Conservation (phyloP, 2,888 invertebrate genomes). For the Sesamia inferens region DNA sequence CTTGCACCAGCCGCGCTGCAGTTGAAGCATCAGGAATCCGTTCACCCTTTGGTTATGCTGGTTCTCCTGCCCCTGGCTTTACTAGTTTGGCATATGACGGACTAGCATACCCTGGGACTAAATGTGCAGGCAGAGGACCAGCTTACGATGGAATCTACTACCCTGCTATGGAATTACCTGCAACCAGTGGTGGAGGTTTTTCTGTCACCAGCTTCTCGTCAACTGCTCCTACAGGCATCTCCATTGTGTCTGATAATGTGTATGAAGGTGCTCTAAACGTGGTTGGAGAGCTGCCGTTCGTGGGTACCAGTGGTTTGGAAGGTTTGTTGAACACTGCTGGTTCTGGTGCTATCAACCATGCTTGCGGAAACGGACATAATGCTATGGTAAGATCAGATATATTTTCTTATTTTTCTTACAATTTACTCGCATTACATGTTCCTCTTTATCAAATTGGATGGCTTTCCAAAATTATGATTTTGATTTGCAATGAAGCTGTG, state of each 20-base stretch:
- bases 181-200: constrained; percentile 47
- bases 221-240: constrained; percentile 64
- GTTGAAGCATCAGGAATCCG: constrained; percentile 20
- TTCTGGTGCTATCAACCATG: constrained; percentile 44
- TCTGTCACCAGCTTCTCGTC: constrained; percentile 63
- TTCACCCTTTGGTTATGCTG: constrained; percentile 16
- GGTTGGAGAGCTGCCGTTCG: constrained; percentile 44
- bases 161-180: constrained; percentile 41
- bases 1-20: constrained; percentile 21
- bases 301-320: constrained; percentile 36
- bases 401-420: not conserved
- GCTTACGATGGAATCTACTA: constrained; percentile 22
- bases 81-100: constrained; percentile 22
- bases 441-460: not conserved
- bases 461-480: not conserved
- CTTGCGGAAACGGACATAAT: constrained; percentile 42
- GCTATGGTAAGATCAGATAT: constrained; percentile 40
- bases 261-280: constrained; percentile 44
- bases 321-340: constrained; percentile 29
- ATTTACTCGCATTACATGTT: too few species aligned
- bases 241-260: constrained; percentile 45
- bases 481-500: too few species aligned
- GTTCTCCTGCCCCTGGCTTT: not conserved
- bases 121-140: constrained; percentile 19
- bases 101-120: constrained; percentile 3